phyloP scores from a whole-genome alignment of 2,797 vertebrate genomes.

The Netta rufina region DNA sequence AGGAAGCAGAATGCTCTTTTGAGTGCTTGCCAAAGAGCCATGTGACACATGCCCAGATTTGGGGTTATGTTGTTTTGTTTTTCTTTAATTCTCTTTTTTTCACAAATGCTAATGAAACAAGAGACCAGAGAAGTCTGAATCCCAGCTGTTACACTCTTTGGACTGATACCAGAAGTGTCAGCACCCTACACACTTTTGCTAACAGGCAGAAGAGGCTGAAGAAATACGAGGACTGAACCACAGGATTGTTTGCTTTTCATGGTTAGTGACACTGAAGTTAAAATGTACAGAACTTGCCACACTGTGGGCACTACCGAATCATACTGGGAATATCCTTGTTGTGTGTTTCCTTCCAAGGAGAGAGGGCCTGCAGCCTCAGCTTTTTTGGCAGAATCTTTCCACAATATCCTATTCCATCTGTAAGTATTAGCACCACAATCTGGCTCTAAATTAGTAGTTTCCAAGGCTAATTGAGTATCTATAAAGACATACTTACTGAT shows the following conservation, averaged over 20 bases:
- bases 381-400: neutral
- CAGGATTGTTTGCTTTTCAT: neutral
- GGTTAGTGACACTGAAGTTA: neutral
- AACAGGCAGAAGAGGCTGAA: neutral
- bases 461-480: conserved; percentile 7
- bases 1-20: neutral
- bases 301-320: neutral
- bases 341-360: neutral
- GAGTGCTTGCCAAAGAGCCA: conserved; percentile 1
- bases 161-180: neutral
- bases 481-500: neutral
- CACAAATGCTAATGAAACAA: neutral
- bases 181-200: neutral
- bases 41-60: neutral
- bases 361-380: neutral
- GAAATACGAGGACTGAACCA: neutral
- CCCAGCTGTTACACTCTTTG: conserved; percentile 23
- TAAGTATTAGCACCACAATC: neutral
- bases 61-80: neutral
- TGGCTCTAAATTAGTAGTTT: neutral
- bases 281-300: neutral
- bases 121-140: neutral
- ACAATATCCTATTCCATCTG: neutral
- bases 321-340: neutral
- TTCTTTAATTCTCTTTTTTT: neutral